Base-by-base conservation (phyloP, 2,888 invertebrate genomes). In the Lissocephala sabroskyi region DNA sequence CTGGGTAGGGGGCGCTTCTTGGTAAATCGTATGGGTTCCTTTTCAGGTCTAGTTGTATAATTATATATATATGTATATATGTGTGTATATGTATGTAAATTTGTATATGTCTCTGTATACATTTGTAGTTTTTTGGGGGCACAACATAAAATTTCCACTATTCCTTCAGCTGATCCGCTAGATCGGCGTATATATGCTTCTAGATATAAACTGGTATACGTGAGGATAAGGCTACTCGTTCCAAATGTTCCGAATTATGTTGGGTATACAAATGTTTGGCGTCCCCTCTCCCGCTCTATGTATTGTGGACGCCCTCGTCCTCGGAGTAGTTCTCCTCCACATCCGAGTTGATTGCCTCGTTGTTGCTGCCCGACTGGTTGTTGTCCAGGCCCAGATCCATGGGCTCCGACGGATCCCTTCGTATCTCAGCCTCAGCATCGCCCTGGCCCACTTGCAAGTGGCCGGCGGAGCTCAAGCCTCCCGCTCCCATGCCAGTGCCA, bases 211-310 rank as follows among this genome's bases (percentile, higher is more conserved):
- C 79, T 82, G 82, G 84, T 84, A 84, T 84, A 84, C 84, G 81
- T 82, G 70, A 66, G 71, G 76, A 79, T 84, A 84, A 84, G 84
- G 84, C 84, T 84, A 81, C 80, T 76, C 77, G 79, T 81, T 82
- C 75, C 75, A 71, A 64, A 64, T 75, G 62, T 65, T 64, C 71
- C 67, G 73, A 71, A 59, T 56, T 66, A 49, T 50, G 46, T 29
- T 42, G 58, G 70, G 75, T 75, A 77, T 75, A 75, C 78, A 75
- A 64, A 56, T 65, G 60, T 62, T n/a, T 60, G 41, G 48, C 53
- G 49, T 32, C 35, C 41, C 53, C 16, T 39, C 44, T 56, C 4
- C n/a, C 7, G 23, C 41, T 57, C 56, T 82, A 84, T 79, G 84
- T 82, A 53, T 84, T 82, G 52, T 82, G 84, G 45, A 81, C 83